Base-by-base conservation (phyloP, 2,888 invertebrate genomes). In the Callyntrura guangdongensis region DNA sequence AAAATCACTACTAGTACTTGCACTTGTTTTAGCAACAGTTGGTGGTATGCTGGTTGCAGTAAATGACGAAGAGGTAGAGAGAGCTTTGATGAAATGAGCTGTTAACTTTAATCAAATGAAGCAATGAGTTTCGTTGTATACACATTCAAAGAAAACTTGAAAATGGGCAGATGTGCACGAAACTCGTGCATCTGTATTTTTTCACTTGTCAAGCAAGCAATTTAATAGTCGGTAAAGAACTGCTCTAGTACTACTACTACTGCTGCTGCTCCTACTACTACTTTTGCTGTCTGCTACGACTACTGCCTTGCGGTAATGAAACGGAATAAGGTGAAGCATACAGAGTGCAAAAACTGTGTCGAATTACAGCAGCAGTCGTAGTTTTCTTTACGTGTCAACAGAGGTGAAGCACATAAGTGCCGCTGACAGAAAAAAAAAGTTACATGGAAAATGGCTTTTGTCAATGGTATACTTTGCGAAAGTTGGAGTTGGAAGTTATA, bases 141-240 rank as follows among this genome's bases (percentile, higher is more conserved):
- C 36, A 36, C 36, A 36, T 36, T 4, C 36, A 36, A n/a, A 59
- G 2, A 22, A 74, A 77, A 77, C 77, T 56, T 77, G 79, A 79
- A 77, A 86, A 64, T 83, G 45, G 83, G 77, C 89, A 89, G 89
- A 89, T 89, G 79, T 56, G 79, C 77, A 67, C 67, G 61, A 59
- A 59, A 82, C 64, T n/a, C 64, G 45, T 27, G 27, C 27, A 61
- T 83, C 47, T 84, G 67, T 84, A 56, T 53, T 69, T 56, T 56
- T 84, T 53, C 84, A 56, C 69, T 56, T 84, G 72, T 69, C 84
- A 69, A 72, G 20, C 72, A 17, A 53, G 27, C 79, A 79, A 77
- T 77, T 53, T 77, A 12, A n/a, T 59, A 36, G 36, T 4, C 36
- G 36, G 36, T 36, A 36, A 4, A 36, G 36, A 36, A 36, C 36